Evolutionary conservation across 2,797 vertebrate genomes (phyloP), one percentile per base, ranked within the genome.

Genomic region (Orientallactaga sibirica): DNA sequence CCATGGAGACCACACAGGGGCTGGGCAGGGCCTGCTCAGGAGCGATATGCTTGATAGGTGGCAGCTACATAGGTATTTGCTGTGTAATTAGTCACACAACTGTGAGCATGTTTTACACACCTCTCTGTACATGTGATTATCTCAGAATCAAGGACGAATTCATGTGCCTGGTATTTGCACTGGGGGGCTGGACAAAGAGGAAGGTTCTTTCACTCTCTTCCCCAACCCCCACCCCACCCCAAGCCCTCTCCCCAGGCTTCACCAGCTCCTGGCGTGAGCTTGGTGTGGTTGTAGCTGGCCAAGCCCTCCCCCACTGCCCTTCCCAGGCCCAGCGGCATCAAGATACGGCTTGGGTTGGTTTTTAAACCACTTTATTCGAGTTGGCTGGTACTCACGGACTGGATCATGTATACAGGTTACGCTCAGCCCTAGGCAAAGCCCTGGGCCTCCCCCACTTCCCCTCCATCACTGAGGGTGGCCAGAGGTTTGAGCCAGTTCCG

Each of bases 301-400:
- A 24, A 6, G 4, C 33, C 90, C 73, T 61, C 55, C 18, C 6
- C 22, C 25, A 18, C 25, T 16, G 6, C 8, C 20, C 10, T 19
- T 18, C n/a, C 48, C 75, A 16, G 27, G 6, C 15, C 15, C n/a
- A 15, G 43, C 11, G 79, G 90, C 90, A 27, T 78, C 84, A 93
- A 93, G 83, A 94, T 76, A 41, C 48, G 1, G 62, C 14, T 79
- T 4, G 10, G 52, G 71, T 75, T 75, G 83, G 80, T 82, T 97
- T 97, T 96, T 92, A 97, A 96, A 97, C 77, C 37, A 29, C 93
- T 97, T 97, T 97, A 97, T 97, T 97, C 91, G 81, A 94, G 94
- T 84, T 92, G 96, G 95, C 94, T 97, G 96, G 95, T 96, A 90
- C 81, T 97, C 94, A 93, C 70, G 2, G 94, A 91, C 52, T 94